phyloP scores from a whole-genome alignment of 2,113 vertebrate genomes.

The Chionis minor region DNA sequence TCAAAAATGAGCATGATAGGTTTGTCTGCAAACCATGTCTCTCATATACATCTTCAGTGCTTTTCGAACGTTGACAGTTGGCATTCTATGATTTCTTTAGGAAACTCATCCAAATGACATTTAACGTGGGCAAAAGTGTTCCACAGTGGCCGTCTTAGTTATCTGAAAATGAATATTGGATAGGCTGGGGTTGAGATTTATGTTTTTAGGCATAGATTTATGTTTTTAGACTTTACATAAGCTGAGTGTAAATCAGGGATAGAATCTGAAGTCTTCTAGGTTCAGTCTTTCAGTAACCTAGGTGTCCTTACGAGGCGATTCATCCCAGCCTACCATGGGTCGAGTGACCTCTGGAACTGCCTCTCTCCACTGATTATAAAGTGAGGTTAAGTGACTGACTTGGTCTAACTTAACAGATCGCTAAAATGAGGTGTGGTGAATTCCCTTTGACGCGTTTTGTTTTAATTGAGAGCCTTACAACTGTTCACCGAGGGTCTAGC shows the following conservation, averaged over 20 bases:
- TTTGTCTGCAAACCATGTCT: neutral
- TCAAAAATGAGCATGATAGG: fast-evolving
- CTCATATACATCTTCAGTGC: neutral
- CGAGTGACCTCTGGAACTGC: neutral
- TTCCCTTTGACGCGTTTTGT: neutral
- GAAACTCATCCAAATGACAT: neutral
- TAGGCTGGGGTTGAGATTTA: neutral
- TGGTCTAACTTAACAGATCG: neutral
- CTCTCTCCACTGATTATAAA: neutral
- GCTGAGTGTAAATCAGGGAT: neutral
- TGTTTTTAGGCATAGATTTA: neutral
- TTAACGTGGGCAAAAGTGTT: neutral
- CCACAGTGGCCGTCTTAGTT: neutral
- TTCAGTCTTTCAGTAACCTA: neutral
- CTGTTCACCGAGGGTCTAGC: neutral
- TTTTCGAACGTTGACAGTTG: neutral
- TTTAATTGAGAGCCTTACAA: neutral
- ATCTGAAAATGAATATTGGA: neutral
- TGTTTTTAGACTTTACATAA: neutral
- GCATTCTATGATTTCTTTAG: neutral
- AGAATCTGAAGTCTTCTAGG: neutral
- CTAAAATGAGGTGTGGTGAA: neutral
- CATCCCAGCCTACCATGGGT: neutral
- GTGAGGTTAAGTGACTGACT: neutral
- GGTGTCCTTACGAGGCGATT: neutral